Evolutionary conservation across 2,888 invertebrate genomes (phyloP).

Genomic region (Diploptera punctata): DNA sequence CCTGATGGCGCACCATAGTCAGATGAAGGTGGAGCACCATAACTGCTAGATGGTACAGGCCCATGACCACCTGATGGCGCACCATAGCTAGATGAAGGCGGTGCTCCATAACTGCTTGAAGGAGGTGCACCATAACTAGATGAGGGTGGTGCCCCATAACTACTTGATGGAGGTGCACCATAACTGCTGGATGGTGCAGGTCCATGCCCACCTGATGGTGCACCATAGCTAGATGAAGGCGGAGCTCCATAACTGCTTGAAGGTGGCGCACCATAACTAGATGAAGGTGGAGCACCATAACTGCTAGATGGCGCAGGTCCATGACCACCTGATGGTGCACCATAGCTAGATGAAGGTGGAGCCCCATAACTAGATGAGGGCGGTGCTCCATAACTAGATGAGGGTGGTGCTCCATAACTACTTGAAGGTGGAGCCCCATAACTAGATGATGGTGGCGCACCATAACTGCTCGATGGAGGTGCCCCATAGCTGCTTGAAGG

Average conservation of each 20-base stretch:
- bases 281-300: conserved; percentile 42
- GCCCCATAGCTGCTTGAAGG: conserved; percentile 18
- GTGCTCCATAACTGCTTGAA: conserved; percentile 40
- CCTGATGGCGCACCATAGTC: conserved; percentile 35
- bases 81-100: conserved; percentile 41
- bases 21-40: conserved; percentile 46
- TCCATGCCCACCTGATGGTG: conserved; percentile 43
- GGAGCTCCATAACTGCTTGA: conserved; percentile 44
- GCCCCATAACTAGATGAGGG: conserved; percentile 43
- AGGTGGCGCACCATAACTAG: conserved; percentile 44
- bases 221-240: conserved; percentile 44
- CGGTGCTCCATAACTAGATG: conserved; percentile 40
- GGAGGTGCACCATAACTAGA: conserved; percentile 45
- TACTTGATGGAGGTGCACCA: conserved; percentile 21
- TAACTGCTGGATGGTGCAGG: conserved; percentile 33
- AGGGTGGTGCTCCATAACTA: conserved; percentile 42
- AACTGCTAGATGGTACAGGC: conserved; percentile 38
- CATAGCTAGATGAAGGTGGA: conserved; percentile 24
- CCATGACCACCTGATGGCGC: conserved; percentile 27
- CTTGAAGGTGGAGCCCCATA: conserved; percentile 45
- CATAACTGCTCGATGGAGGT: conserved; percentile 47
- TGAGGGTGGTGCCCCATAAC: conserved; percentile 36
- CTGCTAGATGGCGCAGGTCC: conserved; percentile 44
- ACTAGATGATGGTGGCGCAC: conserved; percentile 48
- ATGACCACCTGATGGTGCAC: too few species aligned